Evolutionary conservation across 2,888 invertebrate species (phyloP), one percentile per base, ranked within the genome.

Genomic region (Argynnis bischoffii): DNA sequence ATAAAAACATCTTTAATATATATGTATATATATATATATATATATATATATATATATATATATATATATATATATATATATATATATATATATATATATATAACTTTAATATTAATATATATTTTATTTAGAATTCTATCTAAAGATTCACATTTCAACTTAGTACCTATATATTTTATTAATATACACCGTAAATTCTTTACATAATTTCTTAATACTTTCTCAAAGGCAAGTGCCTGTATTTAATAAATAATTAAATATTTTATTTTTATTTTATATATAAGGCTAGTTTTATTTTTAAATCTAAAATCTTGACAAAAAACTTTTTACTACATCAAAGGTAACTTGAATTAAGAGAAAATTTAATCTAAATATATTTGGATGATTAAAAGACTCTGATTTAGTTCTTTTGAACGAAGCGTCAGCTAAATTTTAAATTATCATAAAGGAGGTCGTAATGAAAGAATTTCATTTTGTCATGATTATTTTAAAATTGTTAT

Each of bases 291-390:
- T 59, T 47, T 18, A 47, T 65, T 65, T 47, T 46, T 53, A 65
- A 65, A 31, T 26, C 16, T 15, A 47, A 41, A 56, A 65, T 16
- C 21, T 41, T 51, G n/a, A 15, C 46, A 47, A 59, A 53, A 51
- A 59, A 59, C 11, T 31, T 53, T 48, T 47, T 26, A 3, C 13
- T 26, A 65, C 57, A 31, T 56, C 63, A 63, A 69, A 69, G 55
- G 60, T 50, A 59, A 14, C 18, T 64, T 67, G 56, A 35, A 67
- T 67, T 59, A 66, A 55, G 50, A 60, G 16, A 48, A 61, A 13
- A 26, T 55, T 59, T 13, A 54, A 59, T 69, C 47, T 57, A 16
- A 59, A 46, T 57, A 56, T 55, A 59, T 59, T 54, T 46, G 47
- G n/a, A 11, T 53, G 31, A 35, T 59, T 65, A 65, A 65, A 51